phyloP scores from a whole-genome alignment of 2,888 invertebrate species.

The Xestia rhomboidea region DNA sequence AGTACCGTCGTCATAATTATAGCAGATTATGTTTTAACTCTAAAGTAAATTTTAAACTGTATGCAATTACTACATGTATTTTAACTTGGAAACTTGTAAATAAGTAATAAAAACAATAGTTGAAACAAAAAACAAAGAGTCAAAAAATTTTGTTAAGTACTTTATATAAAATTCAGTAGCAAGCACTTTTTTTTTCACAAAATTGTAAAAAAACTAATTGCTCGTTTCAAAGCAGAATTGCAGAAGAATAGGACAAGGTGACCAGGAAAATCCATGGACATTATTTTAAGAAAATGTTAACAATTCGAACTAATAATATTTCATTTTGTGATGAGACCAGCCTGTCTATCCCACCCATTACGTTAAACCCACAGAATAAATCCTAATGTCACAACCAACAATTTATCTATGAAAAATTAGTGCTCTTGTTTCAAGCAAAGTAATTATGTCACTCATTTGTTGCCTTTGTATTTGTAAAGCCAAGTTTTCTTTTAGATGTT shows the following conservation, averaged over 20 bases:
- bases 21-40: background rate
- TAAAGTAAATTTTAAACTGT: background rate
- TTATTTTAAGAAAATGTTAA: background rate
- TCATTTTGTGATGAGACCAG: background rate
- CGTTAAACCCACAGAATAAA: background rate
- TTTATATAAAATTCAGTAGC: background rate
- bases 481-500: conserved; percentile 32
- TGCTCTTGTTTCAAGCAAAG: conserved; percentile 11
- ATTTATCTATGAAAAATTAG: background rate
- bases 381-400: background rate
- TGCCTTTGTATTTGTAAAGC: conserved; percentile 36
- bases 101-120: background rate
- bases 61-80: background rate
- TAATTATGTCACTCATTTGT: conserved; percentile 47
- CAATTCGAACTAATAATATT: background rate
- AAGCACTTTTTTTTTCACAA: background rate
- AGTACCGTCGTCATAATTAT: background rate
- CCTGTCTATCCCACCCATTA: too few relatives aligned
- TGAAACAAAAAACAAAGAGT: background rate
- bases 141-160: background rate
- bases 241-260: background rate
- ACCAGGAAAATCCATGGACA: background rate
- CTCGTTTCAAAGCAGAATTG: background rate
- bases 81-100: background rate
- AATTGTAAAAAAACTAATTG: background rate